Evolutionary conservation across 2,888 invertebrate genomes (phyloP), one percentile per base, ranked within the genome.

Genomic region (Elmis aenea): DNA sequence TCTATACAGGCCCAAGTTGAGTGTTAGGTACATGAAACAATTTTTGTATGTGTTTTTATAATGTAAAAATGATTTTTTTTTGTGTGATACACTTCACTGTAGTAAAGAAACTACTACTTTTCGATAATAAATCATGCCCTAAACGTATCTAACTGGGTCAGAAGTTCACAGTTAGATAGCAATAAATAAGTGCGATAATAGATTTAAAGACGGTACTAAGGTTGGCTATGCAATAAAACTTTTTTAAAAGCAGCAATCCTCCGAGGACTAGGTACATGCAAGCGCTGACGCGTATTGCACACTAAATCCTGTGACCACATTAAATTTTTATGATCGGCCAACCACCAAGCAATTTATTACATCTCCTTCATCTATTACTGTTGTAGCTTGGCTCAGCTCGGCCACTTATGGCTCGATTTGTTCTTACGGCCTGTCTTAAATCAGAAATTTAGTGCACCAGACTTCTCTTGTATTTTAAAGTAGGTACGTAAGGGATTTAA

Each of bases 261-360:
- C n/a, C n/a, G n/a, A n/a, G n/a, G n/a, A n/a, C n/a, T n/a, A n/a
- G n/a, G n/a, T n/a, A n/a, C n/a, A 28, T 9, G 13, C 18, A 16
- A 27, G 38, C 38, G 32, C 36, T 36, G 25, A 29, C 27, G 32
- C 16, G 22, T 26, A 34, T 38, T 40, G 33, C 26, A 32, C 30
- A 23, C 30, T 45, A 45, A 48, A 45, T 46, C 41, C 39, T 32
- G 39, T 37, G 39, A 45, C 43, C 45, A 35, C 50, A 47, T 50
- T 43, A 47, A 50, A 50, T 38, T 50, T 50, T 50, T 50, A 50
- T 45, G 46, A 50, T 47, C 42, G 34, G 35, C 27, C 35, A 14
- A 33, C 22, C 18, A 37, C 15, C 15, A 9, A 13, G 33, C 37
- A 41, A 41, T 41, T 41, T 41, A 41, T 37, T 20, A 29, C 30